These are phyloP conservation scores for Pogoniulus pusillus DNA, from an alignment of 2,797 vertebrate genomes.

Conservation along the genomic window DNA sequence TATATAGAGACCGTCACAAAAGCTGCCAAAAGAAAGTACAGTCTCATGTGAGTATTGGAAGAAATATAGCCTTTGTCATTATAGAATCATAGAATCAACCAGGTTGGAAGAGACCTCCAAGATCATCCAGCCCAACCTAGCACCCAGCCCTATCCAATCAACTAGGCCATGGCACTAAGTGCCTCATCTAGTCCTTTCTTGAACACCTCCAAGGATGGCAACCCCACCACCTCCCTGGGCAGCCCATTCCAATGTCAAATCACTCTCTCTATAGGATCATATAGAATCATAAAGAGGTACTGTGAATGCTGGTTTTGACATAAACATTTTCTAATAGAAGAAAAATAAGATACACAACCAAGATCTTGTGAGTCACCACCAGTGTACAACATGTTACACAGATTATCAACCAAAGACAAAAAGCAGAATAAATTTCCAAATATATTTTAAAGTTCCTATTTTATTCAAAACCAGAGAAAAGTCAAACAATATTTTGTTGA, in stretches of 20 bases:
- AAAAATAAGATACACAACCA: neutral
- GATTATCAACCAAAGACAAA: neutral
- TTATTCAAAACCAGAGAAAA: neutral
- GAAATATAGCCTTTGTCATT: neutral
- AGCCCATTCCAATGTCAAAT: too few relatives aligned
- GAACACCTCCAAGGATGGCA: too few relatives aligned
- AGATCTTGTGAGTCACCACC: neutral
- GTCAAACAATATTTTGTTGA: neutral
- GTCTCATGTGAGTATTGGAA: neutral
- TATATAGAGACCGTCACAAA: neutral
- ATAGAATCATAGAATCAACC: too few relatives aligned
- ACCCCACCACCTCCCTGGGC: too few relatives aligned
- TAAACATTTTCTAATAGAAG: neutral
- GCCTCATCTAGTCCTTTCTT: too few relatives aligned
- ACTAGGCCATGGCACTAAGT: too few relatives aligned
- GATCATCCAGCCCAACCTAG: too few relatives aligned
- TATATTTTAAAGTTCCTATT: neutral
- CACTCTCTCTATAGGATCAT: too few relatives aligned
- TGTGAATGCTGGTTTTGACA: neutral
- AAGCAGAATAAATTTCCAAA: neutral
- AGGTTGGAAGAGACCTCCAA: too few relatives aligned
- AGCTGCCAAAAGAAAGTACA: conserved; percentile 2
- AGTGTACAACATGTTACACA: neutral
- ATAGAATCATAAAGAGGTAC: neutral
- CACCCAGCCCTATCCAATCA: too few relatives aligned